phyloP scores from a whole-genome alignment of 2,797 vertebrate genomes.

The Falco biarmicus region DNA sequence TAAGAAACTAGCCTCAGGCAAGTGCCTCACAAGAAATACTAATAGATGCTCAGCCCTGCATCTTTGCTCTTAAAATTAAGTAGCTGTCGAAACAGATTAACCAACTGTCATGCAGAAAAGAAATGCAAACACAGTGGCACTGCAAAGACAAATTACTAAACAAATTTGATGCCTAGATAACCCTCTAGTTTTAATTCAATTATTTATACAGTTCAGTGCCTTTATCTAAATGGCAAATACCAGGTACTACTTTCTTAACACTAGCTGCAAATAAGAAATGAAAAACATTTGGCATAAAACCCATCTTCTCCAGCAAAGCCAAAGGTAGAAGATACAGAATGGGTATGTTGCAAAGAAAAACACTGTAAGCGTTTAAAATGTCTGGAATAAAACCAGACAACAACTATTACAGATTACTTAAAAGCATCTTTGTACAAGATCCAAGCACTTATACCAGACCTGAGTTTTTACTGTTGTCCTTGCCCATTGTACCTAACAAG shows the following conservation, averaged over 20 bases:
- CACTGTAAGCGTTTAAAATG: rapidly evolving
- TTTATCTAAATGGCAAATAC: slow-evolving; percentile 29
- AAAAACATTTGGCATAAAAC: background rate
- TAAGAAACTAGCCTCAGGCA: background rate
- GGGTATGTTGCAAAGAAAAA: background rate
- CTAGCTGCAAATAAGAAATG: slow-evolving; percentile 22
- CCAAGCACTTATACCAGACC: background rate
- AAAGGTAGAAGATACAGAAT: background rate
- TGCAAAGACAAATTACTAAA: slow-evolving; percentile 19
- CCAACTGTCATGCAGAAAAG: slow-evolving; percentile 48
- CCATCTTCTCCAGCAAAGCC: slow-evolving; percentile 1
- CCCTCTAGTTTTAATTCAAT: slow-evolving; percentile 55
- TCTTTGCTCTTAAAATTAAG: slow-evolving; percentile 58
- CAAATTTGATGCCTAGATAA: slow-evolving; percentile 37
- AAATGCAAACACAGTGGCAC: background rate
- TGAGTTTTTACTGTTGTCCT: background rate
- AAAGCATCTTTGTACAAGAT: background rate
- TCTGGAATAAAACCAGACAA: background rate
- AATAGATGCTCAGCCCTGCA: slow-evolving; percentile 25
- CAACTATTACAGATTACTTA: background rate
- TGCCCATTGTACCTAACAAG: background rate
- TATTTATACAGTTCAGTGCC: slow-evolving; percentile 46
- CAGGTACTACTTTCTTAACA: slow-evolving; percentile 30
- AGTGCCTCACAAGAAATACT: background rate
- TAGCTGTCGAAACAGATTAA: slow-evolving; percentile 53